Evolutionary conservation across 2,888 invertebrate species (phyloP), one percentile per base, ranked within the genome.

Genomic region (Tetanocera ferruginea): DNA sequence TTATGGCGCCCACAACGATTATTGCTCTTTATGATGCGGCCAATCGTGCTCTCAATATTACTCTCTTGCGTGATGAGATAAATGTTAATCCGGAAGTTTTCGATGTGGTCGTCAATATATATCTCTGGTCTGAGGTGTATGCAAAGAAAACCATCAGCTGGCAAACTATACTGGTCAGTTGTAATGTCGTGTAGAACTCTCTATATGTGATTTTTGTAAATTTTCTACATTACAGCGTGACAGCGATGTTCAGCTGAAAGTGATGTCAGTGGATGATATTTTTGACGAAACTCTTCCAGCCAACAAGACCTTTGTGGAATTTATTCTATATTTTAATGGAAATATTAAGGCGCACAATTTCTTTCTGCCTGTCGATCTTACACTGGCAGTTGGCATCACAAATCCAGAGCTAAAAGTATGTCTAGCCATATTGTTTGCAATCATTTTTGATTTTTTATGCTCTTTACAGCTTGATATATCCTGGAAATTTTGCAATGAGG

Each of bases 1-100:
- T 98, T 87, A 96, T 98, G 87, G 93, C 95, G 0, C 94, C 95
- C 0, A 90, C 94, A 17, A 91, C 95, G 28, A 91, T 95, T 9
- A 94, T 92, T 9, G 92, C 92, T 0, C 90, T 93, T 57, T 86
- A 93, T 23, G 90, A 91, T 17, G 78, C 80, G 4, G 76, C 86
- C 1, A 86, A 90, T 0, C 90, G 91, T 62, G 90, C 91, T 69
- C 88, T 95, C 0, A 91, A 92, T 71, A 89, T 95, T 14, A 94
- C 93, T 76, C 88, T 94, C 0, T 91, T 94, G 4, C 93, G 94
- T 52, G 95, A 95, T 84, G 90, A 91, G 83, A 88, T 92, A 69
- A 17, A 88, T 88, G 4, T 88, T 90, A 81, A 83, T 76, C 79
- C 85, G 8, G 88, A 92, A 69, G 91, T 91, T 0, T 92, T 91